A percentile compares a stretch with the other conserved stretches of the same genome.
These are phyloP conservation scores for Acrossocheilus fasciatus DNA, from an alignment of 2,797 vertebrate species.

Conservation along the genomic window DNA sequence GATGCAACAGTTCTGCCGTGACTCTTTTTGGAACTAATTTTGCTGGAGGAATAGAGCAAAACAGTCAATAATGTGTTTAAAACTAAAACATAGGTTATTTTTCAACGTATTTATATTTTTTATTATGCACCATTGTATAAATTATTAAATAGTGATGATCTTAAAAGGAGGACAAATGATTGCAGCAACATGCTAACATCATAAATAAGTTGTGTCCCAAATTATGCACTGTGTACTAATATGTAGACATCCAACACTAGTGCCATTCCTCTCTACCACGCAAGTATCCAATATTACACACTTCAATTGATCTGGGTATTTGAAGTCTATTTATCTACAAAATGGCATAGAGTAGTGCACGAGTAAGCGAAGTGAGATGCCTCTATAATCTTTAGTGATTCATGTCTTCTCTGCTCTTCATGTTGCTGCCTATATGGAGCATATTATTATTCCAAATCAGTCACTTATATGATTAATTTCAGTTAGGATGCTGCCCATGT, in stretches of 20 bases:
- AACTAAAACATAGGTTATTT: too few species aligned
- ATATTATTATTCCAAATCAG: neutral
- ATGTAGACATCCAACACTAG: neutral
- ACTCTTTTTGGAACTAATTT: too few species aligned
- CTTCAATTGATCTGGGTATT: neutral
- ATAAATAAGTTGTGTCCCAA: neutral
- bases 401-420: neutral
- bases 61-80: too few species aligned
- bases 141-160: neutral
- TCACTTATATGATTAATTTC: neutral
- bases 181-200: neutral
- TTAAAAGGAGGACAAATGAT: neutral
- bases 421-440: neutral
- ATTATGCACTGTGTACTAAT: neutral
- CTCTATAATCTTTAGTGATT: neutral
- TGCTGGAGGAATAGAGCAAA: too few species aligned
- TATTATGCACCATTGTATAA: too few species aligned
- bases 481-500: neutral
- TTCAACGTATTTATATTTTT: too few species aligned
- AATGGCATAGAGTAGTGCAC: neutral
- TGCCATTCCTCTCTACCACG: neutral
- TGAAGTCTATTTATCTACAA: neutral
- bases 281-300: neutral
- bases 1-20: too few species aligned
- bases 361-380: neutral